Evolutionary conservation across 2,797 vertebrate species (phyloP), one percentile per base, ranked within the genome.

Genomic region (Rhinoraja longicauda): DNA sequence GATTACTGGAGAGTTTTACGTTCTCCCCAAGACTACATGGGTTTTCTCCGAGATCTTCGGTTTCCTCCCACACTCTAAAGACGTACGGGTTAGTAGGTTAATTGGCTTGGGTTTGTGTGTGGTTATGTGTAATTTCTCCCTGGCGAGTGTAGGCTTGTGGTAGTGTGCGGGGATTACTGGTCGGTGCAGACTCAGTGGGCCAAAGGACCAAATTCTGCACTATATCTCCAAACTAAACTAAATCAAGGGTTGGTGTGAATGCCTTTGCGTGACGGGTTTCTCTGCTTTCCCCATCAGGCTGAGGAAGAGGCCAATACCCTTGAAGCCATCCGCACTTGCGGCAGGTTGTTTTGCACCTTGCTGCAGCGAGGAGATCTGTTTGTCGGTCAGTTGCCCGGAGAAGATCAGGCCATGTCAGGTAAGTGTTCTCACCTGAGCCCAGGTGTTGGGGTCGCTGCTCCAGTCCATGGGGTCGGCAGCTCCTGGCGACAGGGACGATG

Each of bases 341-440:
- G 96, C 93, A 97, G 94, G 62, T 94, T 99, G 1, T 99, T 99
- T 77, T 95, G 96, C 72, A 94, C 96, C 5, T 94, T 98, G 94
- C 93, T 99, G 95, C 94, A 97, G 94, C 97, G 96, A 29, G 95
- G 96, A n/a, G 97, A 98, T 67, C 94, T 99, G 75, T 97, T 97
- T n/a, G 93, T 95, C 70, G 98, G 98, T 0, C 95, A 93, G 75
- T 95, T 99, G 70, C 98, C 97, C 0, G 93, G 82, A 0, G 97
- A 99, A 94, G 97, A 97, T 2, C 95, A 97, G 0, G 84, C 96
- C 5, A 32, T 96, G 90, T 93, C 93, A 70, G 98, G 98, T 98
- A 94, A 95, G 94, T 12, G 53, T 32, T 12, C 29, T 32, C 12
- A 53, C 24, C 8, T 5, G 10, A 13, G 75, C 19, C 21, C 36